phyloP scores from a whole-genome alignment of 1,140 invertebrate species.

The Megalonaias nervosa region DNA sequence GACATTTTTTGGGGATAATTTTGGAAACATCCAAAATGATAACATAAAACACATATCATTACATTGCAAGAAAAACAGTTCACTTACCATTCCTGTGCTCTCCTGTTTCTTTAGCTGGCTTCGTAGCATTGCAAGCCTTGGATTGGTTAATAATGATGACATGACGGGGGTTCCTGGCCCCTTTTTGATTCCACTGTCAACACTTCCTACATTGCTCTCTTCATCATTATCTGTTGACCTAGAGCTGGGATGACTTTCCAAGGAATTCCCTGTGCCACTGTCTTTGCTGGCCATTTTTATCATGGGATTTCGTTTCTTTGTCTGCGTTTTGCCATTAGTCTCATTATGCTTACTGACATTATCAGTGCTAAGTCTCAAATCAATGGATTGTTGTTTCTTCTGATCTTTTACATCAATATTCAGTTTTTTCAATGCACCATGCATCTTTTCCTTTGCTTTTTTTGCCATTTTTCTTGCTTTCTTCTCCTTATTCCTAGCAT shows the following conservation, averaged over 20 bases:
- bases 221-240: conserved; percentile 44
- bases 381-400: too few species aligned
- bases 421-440: conserved; percentile 39
- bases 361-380: too few species aligned
- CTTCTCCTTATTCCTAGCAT: conserved; percentile 43
- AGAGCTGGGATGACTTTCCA: conserved; percentile 45
- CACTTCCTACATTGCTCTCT: too few species aligned
- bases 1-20: too few species aligned
- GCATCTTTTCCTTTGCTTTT: conserved; percentile 40
- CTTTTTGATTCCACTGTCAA: too few species aligned
- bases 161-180: too few species aligned
- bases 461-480: conserved; percentile 48
- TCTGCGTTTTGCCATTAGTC: conserved; percentile 26
- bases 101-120: conserved; percentile 45
- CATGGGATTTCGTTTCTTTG: conserved; percentile 49
- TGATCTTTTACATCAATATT: too few species aligned
- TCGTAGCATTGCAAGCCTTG: background rate
- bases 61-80: too few species aligned
- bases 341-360: background rate
- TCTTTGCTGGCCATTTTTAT: conserved; percentile 60
- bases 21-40: too few species aligned
- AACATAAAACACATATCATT: too few species aligned
- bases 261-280: conserved; percentile 51
- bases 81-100: conserved; percentile 47
- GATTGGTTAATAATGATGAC: too few species aligned